A percentile compares a stretch with the other conserved stretches of the same genome.
These are phyloP conservation scores for Periophthalmus magnuspinnatus DNA, from an alignment of 2,797 vertebrate species.

Conservation along the genomic window DNA sequence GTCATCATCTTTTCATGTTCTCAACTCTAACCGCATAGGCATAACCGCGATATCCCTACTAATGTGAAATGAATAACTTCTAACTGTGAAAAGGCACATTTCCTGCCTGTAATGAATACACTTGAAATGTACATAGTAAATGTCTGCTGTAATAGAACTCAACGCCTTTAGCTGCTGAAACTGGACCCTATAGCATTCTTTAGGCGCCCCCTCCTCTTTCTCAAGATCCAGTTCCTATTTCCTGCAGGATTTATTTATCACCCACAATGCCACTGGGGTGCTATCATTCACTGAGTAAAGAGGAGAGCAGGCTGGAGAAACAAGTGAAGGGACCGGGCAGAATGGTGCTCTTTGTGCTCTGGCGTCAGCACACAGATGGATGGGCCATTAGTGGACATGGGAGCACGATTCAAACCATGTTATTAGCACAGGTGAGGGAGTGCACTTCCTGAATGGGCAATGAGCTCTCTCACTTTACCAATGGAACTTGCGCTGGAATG, in stretches of 20 bases:
- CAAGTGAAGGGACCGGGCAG: slow-evolving; percentile 53
- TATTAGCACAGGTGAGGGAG: slow-evolving; percentile 56
- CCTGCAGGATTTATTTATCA: slow-evolving; percentile 76
- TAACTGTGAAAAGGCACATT: slow-evolving; percentile 29
- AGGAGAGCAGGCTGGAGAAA: slow-evolving; percentile 59
- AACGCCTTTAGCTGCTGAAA: slow-evolving; percentile 48
- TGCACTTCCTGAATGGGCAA: slow-evolving; percentile 35
- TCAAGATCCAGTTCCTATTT: slow-evolving; percentile 71
- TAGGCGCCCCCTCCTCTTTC: slow-evolving; percentile 48
- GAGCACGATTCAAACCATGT: slow-evolving; percentile 57
- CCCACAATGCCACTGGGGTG: slow-evolving; percentile 65
- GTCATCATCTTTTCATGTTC: slow-evolving; percentile 4
- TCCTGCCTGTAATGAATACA: slow-evolving; percentile 46
- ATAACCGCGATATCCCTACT: slow-evolving; percentile 22
- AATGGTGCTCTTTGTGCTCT: slow-evolving; percentile 61
- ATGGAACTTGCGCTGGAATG: slow-evolving; percentile 11
- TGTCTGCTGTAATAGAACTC: slow-evolving; percentile 55
- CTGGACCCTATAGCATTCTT: slow-evolving; percentile 57
- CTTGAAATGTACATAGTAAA: slow-evolving; percentile 33
- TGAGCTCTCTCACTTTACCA: slow-evolving; percentile 28
- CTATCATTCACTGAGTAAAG: slow-evolving; percentile 70
- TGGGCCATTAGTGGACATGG: slow-evolving; percentile 66
- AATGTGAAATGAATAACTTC: slow-evolving; percentile 32
- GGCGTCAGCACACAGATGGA: slow-evolving; percentile 60
- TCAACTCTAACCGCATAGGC: neutral